Evolutionary conservation across 2,797 vertebrate species (phyloP).

Genomic region (Poliocrania exsul): DNA sequence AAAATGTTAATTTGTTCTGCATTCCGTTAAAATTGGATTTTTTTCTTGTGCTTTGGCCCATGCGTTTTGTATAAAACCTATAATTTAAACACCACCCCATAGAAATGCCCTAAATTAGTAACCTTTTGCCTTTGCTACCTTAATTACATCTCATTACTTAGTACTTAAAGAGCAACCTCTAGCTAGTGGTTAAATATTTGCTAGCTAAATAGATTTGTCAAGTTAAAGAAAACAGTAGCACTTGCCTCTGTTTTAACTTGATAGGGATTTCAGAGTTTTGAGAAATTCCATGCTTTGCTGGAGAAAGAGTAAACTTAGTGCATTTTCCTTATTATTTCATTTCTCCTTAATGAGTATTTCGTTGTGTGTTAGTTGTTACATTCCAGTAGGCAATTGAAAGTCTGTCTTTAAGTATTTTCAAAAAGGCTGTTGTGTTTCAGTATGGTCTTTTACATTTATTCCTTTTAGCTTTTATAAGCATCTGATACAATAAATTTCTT

Average conservation of each 20-base stretch:
- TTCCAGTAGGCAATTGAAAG: neutral
- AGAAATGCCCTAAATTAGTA: constrained; percentile 61
- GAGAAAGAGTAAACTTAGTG: neutral
- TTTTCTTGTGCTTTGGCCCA: constrained; percentile 56
- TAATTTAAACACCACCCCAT: constrained; percentile 70
- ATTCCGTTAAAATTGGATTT: constrained; percentile 74
- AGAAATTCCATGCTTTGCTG: constrained; percentile 13
- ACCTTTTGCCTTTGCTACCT: constrained; percentile 71
- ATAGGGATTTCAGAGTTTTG: constrained; percentile 23
- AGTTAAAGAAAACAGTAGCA: constrained; percentile 52
- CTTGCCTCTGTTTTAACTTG: constrained; percentile 31
- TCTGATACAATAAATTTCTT: neutral
- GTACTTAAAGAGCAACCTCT: constrained; percentile 58
- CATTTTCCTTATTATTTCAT: neutral
- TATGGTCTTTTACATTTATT: neutral
- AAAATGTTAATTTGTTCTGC: constrained; percentile 80
- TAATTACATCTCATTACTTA: constrained; percentile 67
- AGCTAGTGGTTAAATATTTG: constrained; percentile 66
- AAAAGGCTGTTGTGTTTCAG: neutral
- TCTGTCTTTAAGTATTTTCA: neutral
- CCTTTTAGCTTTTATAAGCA: neutral
- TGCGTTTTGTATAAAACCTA: constrained; percentile 73
- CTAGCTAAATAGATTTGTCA: constrained; percentile 65
- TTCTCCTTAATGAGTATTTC: neutral
- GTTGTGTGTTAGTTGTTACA: neutral